These are phyloP conservation scores for Carassius gibelio DNA, from an alignment of 2,113 vertebrate species.

Conservation along the genomic window DNA sequence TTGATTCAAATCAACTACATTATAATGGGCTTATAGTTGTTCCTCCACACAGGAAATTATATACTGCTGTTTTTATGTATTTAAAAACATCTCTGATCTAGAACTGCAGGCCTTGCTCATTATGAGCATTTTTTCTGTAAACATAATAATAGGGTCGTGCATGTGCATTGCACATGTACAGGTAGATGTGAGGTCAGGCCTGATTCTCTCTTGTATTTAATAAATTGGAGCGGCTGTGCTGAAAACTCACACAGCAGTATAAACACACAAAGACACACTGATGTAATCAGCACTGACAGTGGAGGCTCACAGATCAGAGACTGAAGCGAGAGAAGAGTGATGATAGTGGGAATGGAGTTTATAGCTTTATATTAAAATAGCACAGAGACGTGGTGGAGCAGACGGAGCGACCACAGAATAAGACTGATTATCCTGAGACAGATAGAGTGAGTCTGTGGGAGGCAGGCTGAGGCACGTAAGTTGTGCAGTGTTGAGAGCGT, in stretches of 20 bases:
- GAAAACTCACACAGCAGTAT: conserved; percentile 9
- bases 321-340: conserved; percentile 39
- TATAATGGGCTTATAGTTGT: conserved; percentile 33
- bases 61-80: conserved; percentile 25
- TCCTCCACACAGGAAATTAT: conserved; percentile 30
- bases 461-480: background rate
- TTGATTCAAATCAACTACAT: conserved; percentile 3
- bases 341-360: conserved; percentile 43
- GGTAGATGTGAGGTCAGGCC: conserved; percentile 27
- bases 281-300: conserved; percentile 41
- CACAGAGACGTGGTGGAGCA: conserved; percentile 13
- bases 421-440: conserved; percentile 35
- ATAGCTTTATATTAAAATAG: conserved; percentile 47
- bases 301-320: conserved; percentile 37
- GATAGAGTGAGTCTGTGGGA: conserved; percentile 15
- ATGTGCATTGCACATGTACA: conserved; percentile 27
- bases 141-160: conserved; percentile 17
- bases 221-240: conserved; percentile 11
- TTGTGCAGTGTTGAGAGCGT: background rate
- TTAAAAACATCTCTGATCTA: conserved; percentile 27
- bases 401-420: conserved; percentile 33
- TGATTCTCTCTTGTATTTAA: conserved; percentile 19
- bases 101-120: conserved; percentile 17
- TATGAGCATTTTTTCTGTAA: background rate
- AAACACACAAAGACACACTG: conserved; percentile 28